Evolutionary conservation across 92 coral and sea anemone species (phyloP), one percentile per base, ranked within the genome.

Genomic region (Epizoanthus fatuus): DNA sequence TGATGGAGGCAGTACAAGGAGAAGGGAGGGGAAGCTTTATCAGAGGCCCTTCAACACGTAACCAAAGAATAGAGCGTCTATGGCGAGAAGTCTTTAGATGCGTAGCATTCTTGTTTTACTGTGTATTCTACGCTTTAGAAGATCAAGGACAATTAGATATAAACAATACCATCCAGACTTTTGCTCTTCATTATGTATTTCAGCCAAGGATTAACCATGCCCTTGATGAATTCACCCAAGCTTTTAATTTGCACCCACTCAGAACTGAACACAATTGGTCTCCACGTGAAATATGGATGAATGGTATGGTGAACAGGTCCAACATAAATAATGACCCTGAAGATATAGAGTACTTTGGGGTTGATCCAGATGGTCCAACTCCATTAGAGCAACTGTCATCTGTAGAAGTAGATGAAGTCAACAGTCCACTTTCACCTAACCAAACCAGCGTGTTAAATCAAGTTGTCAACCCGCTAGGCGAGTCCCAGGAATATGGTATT

Each of bases 251-350:
- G 75, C 85, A 86, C 53, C 89, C 91, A 37, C 79, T 91, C 49
- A 75, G 91, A 29, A 83, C 94, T 17, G 91, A 87, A 60, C 86
- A 82, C 79, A 91, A 91, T 80, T 91, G 91, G 91, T 74, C 86
- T 45, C 91, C 86, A 75, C 66, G 47, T 73, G 79, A 84, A 83
- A 75, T 91, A 63, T 91, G 94, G 89, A 75, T 67, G 81, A 91
- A 69, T 87, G 89, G 89, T n/a, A 82, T 22, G 25, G 25, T 22
- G 25, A 22, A 22, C 25, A 22, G 25, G 25, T 22, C 25, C 25
- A 22, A 22, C 25, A 22, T 22, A 22, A 0, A 22, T 22, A 22
- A 22, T 22, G 25, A 22, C 25, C 25, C 25, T 22, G 25, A 22
- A 22, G 25, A 22, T 22, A 22, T 22, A 22, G 25, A 22, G 25